Evolutionary conservation across 2,888 invertebrate species (phyloP).

Genomic region (Uropetala carovei): DNA sequence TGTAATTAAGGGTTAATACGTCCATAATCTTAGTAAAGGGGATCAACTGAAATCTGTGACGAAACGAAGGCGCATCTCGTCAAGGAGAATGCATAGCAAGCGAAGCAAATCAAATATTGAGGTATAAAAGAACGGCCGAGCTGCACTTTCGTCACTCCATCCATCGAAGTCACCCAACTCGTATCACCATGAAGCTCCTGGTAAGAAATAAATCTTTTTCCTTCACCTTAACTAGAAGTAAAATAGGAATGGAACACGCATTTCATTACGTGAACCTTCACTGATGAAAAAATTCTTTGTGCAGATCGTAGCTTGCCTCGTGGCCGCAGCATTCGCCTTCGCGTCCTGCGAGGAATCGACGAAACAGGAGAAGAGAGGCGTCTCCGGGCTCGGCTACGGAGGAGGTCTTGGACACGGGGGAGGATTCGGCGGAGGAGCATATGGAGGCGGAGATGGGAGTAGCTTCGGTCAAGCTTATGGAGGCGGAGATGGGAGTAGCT

Average conservation of each 20-base stretch:
- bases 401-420: neutral
- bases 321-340: slow-evolving; percentile 27
- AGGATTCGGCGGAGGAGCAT: slow-evolving; percentile 41
- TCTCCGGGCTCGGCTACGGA: slow-evolving; percentile 68
- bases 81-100: too few relatives aligned
- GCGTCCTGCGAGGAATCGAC: slow-evolving; percentile 66
- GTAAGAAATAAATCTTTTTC: neutral
- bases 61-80: too few relatives aligned
- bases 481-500: neutral
- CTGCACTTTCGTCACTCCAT: neutral
- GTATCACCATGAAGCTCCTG: neutral
- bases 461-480: neutral
- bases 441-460: slow-evolving; percentile 65
- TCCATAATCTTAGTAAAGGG: too few relatives aligned
- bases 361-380: slow-evolving; percentile 68
- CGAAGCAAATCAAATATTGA: too few relatives aligned
- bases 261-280: too few relatives aligned
- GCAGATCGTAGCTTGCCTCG: slow-evolving; percentile 25
- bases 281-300: neutral
- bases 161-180: neutral
- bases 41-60: too few relatives aligned
- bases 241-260: neutral
- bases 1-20: too few relatives aligned
- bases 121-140: neutral
- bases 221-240: neutral